Evolutionary conservation across 2,113 vertebrate species (phyloP).

Genomic region (Gorsachius goisagi): DNA sequence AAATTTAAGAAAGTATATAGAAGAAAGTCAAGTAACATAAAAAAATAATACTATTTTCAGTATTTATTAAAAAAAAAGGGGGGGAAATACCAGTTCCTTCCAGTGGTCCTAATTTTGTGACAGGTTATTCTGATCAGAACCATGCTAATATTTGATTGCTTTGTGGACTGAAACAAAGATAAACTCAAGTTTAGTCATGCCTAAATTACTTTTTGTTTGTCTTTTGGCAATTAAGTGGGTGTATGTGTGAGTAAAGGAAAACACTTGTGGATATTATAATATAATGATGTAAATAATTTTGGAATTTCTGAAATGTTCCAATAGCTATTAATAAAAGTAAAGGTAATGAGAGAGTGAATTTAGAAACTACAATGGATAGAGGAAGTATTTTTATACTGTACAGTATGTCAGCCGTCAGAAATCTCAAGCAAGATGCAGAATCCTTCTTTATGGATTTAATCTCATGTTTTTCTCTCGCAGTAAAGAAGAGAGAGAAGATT

Average conservation of each 20-base stretch:
- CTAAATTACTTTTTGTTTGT: background rate
- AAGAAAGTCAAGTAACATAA: background rate
- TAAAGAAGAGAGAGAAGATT: background rate
- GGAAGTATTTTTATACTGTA: background rate
- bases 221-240: background rate
- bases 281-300: background rate
- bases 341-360: background rate
- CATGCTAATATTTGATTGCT: background rate
- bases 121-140: background rate
- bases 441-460: background rate
- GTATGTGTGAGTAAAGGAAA: background rate
- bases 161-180: background rate
- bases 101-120: background rate
- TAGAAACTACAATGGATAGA: background rate
- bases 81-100: background rate
- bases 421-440: background rate
- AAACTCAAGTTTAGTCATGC: background rate
- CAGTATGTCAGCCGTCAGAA: background rate
- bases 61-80: background rate
- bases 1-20: background rate
- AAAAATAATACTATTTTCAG: background rate
- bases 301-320: background rate
- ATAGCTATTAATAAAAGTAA: background rate
- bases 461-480: rapidly evolving
- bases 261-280: background rate